Percentiles rank a stretch among this genome's conserved stretches.
Conservation (phyloP, 1,140 invertebrate species). For the Agrypnia vestita region DNA sequence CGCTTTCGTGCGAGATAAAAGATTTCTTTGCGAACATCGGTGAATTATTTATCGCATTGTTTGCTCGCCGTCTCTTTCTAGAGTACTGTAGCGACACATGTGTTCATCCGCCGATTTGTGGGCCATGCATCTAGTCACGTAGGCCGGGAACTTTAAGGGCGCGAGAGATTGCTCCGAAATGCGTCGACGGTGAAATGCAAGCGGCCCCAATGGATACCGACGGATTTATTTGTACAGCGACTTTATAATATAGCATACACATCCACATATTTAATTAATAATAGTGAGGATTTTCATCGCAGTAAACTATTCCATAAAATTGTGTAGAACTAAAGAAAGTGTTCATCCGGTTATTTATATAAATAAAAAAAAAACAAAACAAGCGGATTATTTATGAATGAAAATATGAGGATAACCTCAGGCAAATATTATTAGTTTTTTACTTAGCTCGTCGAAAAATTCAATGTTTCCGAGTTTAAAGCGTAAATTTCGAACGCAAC, state of each 20-base stretch:
- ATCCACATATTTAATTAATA: too few species aligned
- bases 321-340: too few species aligned
- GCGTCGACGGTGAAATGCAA: conserved; percentile 18
- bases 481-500: too few species aligned
- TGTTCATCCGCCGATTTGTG: conserved; percentile 32
- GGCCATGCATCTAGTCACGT: conserved; percentile 47
- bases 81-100: neutral
- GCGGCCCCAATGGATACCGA: conserved; percentile 1
- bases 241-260: neutral
- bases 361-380: too few species aligned
- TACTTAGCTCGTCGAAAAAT: too few species aligned
- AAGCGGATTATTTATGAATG: too few species aligned
- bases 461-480: too few species aligned
- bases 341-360: too few species aligned
- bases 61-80: conserved; percentile 33
- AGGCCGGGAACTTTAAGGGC: conserved; percentile 8
- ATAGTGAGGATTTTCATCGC: too few species aligned
- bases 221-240: conserved; percentile 2
- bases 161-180: neutral
- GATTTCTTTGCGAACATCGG: neutral
- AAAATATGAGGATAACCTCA: too few species aligned
- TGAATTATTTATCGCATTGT: conserved; percentile 31
- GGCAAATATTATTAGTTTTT: too few species aligned
- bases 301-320: too few species aligned
- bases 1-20: neutral